Evolutionary conservation across 2,797 vertebrate genomes (phyloP).

Genomic region (Atherinosoma microstoma): DNA sequence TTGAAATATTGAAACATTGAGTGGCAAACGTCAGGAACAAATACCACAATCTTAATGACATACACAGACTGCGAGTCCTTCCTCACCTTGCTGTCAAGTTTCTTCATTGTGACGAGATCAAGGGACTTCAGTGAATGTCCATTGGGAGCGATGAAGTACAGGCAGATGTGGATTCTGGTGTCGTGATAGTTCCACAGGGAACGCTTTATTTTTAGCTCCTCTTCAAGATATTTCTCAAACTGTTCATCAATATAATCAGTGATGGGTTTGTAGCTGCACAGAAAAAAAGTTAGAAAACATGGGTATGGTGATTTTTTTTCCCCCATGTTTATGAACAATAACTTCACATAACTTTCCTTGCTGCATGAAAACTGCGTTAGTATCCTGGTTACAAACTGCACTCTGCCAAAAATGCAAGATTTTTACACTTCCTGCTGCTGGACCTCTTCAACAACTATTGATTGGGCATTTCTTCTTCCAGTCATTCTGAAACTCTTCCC

Average conservation of each 20-base stretch:
- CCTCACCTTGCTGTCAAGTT: conserved; percentile 94
- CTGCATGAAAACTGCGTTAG: conserved; percentile 20
- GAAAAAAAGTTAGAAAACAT: conserved; percentile 9
- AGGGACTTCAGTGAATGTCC: conserved; percentile 96
- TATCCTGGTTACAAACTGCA: conserved; percentile 45
- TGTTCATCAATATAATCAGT: conserved; percentile 96
- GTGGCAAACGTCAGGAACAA: neutral
- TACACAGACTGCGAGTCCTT: neutral
- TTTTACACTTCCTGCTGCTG: conserved; percentile 41
- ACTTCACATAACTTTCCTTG: neutral
- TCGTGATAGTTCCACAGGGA: conserved; percentile 93
- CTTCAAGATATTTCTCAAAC: conserved; percentile 95
- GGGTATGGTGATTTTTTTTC: neutral
- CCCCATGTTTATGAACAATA: conserved; percentile 1
- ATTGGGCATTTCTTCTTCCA: conserved; percentile 60
- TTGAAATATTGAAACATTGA: neutral
- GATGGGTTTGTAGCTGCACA: conserved; percentile 94
- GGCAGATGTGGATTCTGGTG: conserved; percentile 93
- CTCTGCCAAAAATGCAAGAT: conserved; percentile 38
- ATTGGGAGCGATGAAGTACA: conserved; percentile 96
- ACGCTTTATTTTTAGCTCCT: conserved; percentile 95
- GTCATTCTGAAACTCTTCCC: conserved; percentile 42
- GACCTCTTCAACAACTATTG: conserved; percentile 50
- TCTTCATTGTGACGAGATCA: conserved; percentile 98
- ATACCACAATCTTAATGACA: neutral